Evolutionary conservation across 2,797 vertebrate species (phyloP).

Genomic region (Epinephelus malabaricus): DNA sequence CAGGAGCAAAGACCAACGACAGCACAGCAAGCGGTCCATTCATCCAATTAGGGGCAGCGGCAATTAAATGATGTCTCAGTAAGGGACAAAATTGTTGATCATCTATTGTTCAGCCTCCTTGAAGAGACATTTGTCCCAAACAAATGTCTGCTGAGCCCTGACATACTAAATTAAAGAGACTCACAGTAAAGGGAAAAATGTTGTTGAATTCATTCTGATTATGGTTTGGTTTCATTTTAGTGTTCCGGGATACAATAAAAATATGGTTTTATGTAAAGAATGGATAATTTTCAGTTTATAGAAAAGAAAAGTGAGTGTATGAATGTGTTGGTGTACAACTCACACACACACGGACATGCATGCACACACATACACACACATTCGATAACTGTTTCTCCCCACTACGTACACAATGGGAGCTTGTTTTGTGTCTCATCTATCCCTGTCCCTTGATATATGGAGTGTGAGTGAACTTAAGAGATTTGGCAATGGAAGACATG

Average conservation of each 20-base stretch:
- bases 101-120: conserved; percentile 14
- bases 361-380: background rate
- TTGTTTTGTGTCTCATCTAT: conserved; percentile 25
- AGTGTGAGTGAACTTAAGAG: conserved; percentile 41
- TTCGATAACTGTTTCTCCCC: background rate
- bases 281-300: background rate
- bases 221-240: conserved; percentile 6
- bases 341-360: background rate
- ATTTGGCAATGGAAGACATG: conserved; percentile 47
- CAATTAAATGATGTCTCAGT: conserved; percentile 4
- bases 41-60: conserved; percentile 23
- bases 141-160: background rate
- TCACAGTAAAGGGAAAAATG: background rate
- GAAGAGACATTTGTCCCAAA: background rate
- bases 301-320: background rate
- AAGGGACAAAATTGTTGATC: background rate
- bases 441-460: conserved; percentile 32
- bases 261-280: background rate
- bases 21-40: conserved; percentile 37
- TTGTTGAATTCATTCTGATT: background rate
- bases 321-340: background rate
- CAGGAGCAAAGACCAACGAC: conserved; percentile 19
- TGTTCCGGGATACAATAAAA: background rate
- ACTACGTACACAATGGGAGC: background rate
- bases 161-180: background rate